phyloP scores from a whole-genome alignment of 2,113 vertebrate species.

The Perca fluviatilis region DNA sequence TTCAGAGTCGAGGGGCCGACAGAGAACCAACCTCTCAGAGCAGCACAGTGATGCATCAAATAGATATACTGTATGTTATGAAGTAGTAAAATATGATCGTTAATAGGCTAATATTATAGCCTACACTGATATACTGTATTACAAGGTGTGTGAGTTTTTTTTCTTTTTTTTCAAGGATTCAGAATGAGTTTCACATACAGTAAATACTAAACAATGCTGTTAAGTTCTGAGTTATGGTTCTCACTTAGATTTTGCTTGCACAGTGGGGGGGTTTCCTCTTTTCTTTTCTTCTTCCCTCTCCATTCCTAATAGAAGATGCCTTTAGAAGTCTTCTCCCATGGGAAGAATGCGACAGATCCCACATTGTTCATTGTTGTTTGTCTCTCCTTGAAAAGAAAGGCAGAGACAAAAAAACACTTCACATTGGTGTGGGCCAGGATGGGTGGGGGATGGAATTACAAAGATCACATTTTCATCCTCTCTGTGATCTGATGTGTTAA shows the following conservation, averaged over 20 bases:
- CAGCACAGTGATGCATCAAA: background rate
- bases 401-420: slow-evolving; percentile 32
- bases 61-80: background rate
- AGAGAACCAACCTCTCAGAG: background rate
- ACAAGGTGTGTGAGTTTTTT: background rate
- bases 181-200: slow-evolving; percentile 14
- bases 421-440: background rate
- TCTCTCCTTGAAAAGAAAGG: slow-evolving; percentile 65
- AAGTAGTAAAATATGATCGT: background rate
- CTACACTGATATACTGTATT: background rate
- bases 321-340: slow-evolving; percentile 74
- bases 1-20: slow-evolving; percentile 42
- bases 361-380: slow-evolving; percentile 79
- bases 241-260: slow-evolving; percentile 66
- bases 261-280: slow-evolving; percentile 61
- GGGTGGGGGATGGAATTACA: slow-evolving; percentile 62
- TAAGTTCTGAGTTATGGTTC: slow-evolving; percentile 48
- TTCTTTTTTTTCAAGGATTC: slow-evolving; percentile 12
- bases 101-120: background rate
- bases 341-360: slow-evolving; percentile 77
- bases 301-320: slow-evolving; percentile 72
- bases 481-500: slow-evolving; percentile 78
- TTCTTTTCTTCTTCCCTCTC: slow-evolving; percentile 64
- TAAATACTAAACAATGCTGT: slow-evolving; percentile 42
- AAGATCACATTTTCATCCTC: slow-evolving; percentile 75